Conservation (phyloP, 1,140 invertebrate species). For the Apis mellifera region Amel_HAv3.1 CM009942.2:11114001-11114500, state of each 20-base stretch:
- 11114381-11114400: constrained; percentile 46
- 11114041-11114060: constrained; percentile 51
- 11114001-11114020: constrained; percentile 74
- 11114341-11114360: constrained; percentile 61
- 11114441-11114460: constrained; percentile 58
- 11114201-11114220: neutral
- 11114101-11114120: constrained; percentile 70
- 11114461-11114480: constrained; percentile 51
- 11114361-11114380: constrained; percentile 63
- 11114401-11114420: constrained; percentile 11
- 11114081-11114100: constrained; percentile 75
- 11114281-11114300: constrained; percentile 60
- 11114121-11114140: constrained; percentile 43
- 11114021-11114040: constrained; percentile 57
- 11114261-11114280: constrained; percentile 61
- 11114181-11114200: too few species aligned
- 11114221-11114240: constrained; percentile 5
- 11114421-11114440: constrained; percentile 66
- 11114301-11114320: constrained; percentile 47
- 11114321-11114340: constrained; percentile 65
- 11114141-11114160: neutral
- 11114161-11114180: neutral
- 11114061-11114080: constrained; percentile 53
- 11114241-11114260: constrained; percentile 36
- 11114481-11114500: constrained; percentile 26